phyloP scores from a whole-genome alignment of 2,888 invertebrate genomes.

The Nysson spinosus region DNA sequence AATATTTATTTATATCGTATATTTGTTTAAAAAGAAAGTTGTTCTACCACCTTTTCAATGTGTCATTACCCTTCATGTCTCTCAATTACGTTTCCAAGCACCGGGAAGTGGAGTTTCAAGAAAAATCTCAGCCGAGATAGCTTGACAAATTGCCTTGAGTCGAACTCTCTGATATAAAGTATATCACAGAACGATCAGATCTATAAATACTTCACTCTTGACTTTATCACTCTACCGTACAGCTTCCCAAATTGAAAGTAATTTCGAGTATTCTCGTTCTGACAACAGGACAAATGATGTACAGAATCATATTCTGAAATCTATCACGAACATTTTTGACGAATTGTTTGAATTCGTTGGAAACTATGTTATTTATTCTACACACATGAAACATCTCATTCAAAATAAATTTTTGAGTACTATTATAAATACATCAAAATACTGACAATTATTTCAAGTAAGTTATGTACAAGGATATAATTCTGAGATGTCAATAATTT shows the following conservation, averaged over 20 bases:
- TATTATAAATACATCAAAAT: too few species aligned
- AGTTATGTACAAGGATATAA: too few species aligned
- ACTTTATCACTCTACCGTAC: slow-evolving; percentile 8
- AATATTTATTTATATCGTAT: too few species aligned
- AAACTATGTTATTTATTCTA: too few species aligned
- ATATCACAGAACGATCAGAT: slow-evolving; percentile 20
- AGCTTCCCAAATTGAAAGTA: slow-evolving; percentile 20
- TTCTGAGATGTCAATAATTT: too few species aligned
- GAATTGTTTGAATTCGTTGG: too few species aligned
- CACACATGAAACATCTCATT: too few species aligned
- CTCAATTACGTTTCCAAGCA: background rate
- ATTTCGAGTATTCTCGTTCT: slow-evolving; percentile 19
- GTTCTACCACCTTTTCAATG: background rate
- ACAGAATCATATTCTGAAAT: slow-evolving; percentile 14
- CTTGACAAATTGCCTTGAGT: slow-evolving; percentile 23
- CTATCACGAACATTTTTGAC: background rate
- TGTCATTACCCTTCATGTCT: background rate
- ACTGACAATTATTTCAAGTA: too few species aligned
- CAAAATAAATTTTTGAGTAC: too few species aligned
- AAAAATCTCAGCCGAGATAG: background rate
- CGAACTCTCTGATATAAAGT: slow-evolving; percentile 14
- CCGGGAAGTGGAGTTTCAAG: background rate
- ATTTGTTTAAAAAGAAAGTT: background rate
- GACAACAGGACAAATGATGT: background rate
- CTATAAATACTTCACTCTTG: slow-evolving; percentile 22